These are phyloP conservation scores for Todiramphus saurophagus DNA, from an alignment of 2,113 vertebrate species.

Conservation along the genomic window DNA sequence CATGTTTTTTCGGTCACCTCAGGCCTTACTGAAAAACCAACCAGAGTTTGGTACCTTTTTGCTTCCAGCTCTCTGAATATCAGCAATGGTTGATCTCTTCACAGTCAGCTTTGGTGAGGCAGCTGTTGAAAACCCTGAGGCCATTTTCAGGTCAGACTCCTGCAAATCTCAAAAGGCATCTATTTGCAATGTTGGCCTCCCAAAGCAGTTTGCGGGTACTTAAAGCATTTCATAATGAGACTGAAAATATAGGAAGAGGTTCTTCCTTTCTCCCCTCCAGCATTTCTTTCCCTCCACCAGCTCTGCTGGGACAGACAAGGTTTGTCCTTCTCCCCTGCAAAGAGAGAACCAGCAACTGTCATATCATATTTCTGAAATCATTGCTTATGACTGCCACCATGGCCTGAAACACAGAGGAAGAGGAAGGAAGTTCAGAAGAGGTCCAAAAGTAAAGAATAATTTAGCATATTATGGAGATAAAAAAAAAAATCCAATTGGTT, in stretches of 20 bases:
- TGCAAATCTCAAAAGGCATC: not conserved
- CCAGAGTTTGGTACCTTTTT: not conserved
- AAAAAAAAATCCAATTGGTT: not conserved
- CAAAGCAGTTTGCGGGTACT: not conserved
- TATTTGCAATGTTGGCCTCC: not conserved
- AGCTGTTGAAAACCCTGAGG: not conserved
- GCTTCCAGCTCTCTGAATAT: not conserved
- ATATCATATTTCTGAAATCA: not conserved
- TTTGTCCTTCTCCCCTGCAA: not conserved
- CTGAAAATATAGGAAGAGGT: not conserved
- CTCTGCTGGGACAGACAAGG: not conserved
- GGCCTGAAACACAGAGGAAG: not conserved
- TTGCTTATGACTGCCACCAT: not conserved
- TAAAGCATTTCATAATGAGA: not conserved
- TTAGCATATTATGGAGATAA: not conserved
- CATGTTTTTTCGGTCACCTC: not conserved
- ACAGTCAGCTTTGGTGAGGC: not conserved
- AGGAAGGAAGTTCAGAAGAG: not conserved
- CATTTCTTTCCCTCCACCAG: not conserved
- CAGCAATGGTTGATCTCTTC: not conserved
- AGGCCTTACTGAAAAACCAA: not conserved
- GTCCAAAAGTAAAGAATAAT: not conserved
- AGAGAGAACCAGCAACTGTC: not conserved
- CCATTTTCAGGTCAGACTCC: not conserved
- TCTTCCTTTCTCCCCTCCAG: not conserved